Base-by-base conservation (phyloP, 1,140 invertebrate genomes). In the Euborellia annulipes region DNA sequence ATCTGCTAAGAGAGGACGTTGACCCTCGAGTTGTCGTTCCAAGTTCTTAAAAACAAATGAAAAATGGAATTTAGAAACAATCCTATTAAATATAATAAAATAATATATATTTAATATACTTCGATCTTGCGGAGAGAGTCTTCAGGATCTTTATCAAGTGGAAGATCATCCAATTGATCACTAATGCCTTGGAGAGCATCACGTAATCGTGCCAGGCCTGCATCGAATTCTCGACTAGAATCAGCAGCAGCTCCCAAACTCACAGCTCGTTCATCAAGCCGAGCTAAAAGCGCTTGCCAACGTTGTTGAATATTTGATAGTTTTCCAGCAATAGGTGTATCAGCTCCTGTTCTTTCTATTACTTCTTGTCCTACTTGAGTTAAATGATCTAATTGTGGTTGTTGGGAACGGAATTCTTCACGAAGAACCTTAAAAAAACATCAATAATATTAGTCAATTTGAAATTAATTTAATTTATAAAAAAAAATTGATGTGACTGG, bases 361-460 rank as follows among this genome's bases (percentile, higher is more conserved):
- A 93, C 79, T 17, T 72, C 72, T 51, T 83, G 76, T 1, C 82
- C 85, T 19, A 87, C 72, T 49, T 86, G 76, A 52, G 88, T 75
- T 46, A 95, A 72, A 54, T 89, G 85, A 49, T 85, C 76, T 39
- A 94, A 66, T 48, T 89, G 81, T 0, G 88, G 86, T 59, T 94
- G 85, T 59, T 94, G 90, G 2, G 80, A 79, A 44, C 82, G 71
- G 68, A 95, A 85, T 63, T 95, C 91, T 67, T 95, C 91, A 49
- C 89, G 75, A 16, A 95, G 65, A 1, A 96, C 89, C 71, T 92
- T 81, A 9, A 87, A 79, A 58, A 73, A 64, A 39, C 3, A 18
- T 11, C 8, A 6, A 6, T 27, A 18, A 27, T 11, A 16, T n/a
- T n/a, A n/a, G n/a, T n/a, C n/a, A n/a, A n/a, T n/a, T n/a, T n/a